Evolutionary conservation across 2,888 invertebrate species (phyloP).

Genomic region (Vandiemenella viatica): DNA sequence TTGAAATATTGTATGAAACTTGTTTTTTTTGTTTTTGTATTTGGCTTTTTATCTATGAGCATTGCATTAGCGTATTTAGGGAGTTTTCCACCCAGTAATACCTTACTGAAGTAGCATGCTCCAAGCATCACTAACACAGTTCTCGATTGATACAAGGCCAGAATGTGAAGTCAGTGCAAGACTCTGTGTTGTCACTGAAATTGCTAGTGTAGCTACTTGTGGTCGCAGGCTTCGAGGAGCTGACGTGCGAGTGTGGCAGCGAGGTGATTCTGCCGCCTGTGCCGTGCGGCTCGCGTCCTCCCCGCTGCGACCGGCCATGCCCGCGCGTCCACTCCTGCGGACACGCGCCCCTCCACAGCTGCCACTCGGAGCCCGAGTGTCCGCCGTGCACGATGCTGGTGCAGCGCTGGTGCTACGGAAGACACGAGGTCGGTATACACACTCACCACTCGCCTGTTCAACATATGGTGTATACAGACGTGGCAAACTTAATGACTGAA

Average conservation of each 20-base stretch:
- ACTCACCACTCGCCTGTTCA: background rate
- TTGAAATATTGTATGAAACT: too few species aligned
- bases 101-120: too few species aligned
- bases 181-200: background rate
- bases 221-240: slow-evolving; percentile 58
- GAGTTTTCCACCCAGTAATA: too few species aligned
- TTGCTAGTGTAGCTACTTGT: background rate
- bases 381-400: slow-evolving; percentile 79
- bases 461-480: too few species aligned
- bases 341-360: slow-evolving; percentile 71
- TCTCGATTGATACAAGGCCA: too few species aligned
- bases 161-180: too few species aligned
- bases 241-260: slow-evolving; percentile 80
- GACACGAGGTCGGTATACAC: slow-evolving; percentile 47
- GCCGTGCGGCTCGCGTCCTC: slow-evolving; percentile 78
- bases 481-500: too few species aligned
- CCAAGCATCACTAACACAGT: too few species aligned
- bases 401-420: slow-evolving; percentile 68
- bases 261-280: slow-evolving; percentile 81
- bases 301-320: slow-evolving; percentile 65
- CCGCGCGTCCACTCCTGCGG: slow-evolving; percentile 57
- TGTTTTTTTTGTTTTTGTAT: too few species aligned
- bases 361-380: slow-evolving; percentile 58
- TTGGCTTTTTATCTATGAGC: too few species aligned
- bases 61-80: too few species aligned